Base-by-base conservation (phyloP, 2,797 vertebrate species). In the Lindbergichthys nudifrons region DNA sequence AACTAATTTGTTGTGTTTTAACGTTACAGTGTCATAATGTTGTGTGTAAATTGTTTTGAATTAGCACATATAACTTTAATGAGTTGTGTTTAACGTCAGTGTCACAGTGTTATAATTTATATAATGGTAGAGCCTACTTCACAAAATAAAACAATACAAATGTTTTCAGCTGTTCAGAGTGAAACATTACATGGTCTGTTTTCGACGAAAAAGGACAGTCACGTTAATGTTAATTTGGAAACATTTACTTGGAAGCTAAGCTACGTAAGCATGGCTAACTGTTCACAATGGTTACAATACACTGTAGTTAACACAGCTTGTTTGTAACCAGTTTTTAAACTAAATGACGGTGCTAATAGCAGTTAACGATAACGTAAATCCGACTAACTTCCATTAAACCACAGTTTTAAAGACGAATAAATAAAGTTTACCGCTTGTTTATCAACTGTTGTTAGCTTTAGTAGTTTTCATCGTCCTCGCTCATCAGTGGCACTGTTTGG, bases 401-500 rank as follows among this genome's bases (percentile, higher is more conserved):
- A 48, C 2, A 6, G 7, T 46, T 60, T 39, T 9, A 36, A 36
- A 36, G 32, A 51, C 3, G 32, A 3, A 64, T 0, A 1, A 63
- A 50, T 42, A 0, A 1, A 39, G 57, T 68, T 88, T 84, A 87
- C 82, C 82, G 15, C 11, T 6, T 2, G 46, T 42, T 61, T 9
- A 67, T 60, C 8, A n/a, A 21, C 5, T n/a, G 21, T 3, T 23
- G n/a, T 19, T 36, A 36, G 51, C 73, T 61, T 60, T 2, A 66
- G 30, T 26, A 26, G 26, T 26, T 26, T 26, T 26, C 26, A 16
- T 57, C 57, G 52, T 42, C 16, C 46, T 11, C 45, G 3, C 16
- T 53, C 57, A 8, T 58, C 52, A 3, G 54, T 23, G 1, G 18
- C 1, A 60, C 2, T 80, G 85, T 83, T 84, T 76, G 88, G 93